Evolutionary conservation across 2,797 vertebrate genomes (phyloP).

Genomic region (Cercopithecus diana): DNA sequence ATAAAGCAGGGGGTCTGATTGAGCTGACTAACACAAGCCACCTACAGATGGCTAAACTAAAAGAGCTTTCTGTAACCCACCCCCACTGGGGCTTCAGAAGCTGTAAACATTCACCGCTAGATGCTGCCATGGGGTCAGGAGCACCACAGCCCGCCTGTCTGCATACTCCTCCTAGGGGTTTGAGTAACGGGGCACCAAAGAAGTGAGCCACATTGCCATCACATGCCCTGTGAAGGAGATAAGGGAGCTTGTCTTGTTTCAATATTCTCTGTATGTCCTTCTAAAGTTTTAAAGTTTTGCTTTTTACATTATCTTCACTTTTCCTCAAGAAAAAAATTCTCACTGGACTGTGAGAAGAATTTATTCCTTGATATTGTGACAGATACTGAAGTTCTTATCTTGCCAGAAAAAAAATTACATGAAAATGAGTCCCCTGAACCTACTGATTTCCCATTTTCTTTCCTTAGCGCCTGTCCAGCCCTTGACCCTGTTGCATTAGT

Average conservation of each 20-base stretch:
- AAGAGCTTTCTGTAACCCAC: neutral
- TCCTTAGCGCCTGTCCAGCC: neutral
- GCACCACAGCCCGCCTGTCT: neutral
- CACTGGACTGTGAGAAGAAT: neutral
- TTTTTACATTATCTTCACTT: neutral
- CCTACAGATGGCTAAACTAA: neutral
- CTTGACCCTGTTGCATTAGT: neutral
- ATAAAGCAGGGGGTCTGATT: neutral
- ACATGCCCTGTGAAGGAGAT: neutral
- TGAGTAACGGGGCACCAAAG: neutral
- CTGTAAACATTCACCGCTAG: neutral
- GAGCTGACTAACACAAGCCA: neutral
- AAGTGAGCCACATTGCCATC: neutral
- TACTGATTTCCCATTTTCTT: neutral
- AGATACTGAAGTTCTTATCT: neutral
- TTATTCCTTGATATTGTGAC: neutral
- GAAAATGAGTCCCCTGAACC: neutral
- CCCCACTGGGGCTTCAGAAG: neutral
- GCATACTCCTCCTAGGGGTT: neutral
- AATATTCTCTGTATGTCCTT: neutral
- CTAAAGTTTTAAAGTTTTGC: neutral
- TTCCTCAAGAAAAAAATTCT: neutral
- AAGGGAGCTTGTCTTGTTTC: neutral
- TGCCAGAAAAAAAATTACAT: neutral
- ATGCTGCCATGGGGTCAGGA: neutral